These are phyloP conservation scores for Orthosia gracilis DNA, from an alignment of 2,888 invertebrate species.

Conservation along the genomic window DNA sequence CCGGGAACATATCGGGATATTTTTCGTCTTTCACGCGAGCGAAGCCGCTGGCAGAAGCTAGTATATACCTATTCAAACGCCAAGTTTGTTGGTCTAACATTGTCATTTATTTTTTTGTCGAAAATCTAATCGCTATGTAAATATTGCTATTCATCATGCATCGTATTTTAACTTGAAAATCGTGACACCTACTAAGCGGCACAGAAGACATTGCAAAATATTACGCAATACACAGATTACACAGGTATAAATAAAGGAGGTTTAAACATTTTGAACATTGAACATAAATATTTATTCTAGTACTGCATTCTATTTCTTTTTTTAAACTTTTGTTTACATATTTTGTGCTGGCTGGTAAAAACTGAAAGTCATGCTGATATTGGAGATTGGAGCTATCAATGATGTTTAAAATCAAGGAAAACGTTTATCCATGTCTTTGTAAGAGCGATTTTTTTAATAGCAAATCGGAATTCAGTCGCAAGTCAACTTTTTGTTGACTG, in stretches of 20 bases:
- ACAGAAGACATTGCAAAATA: slow-evolving; percentile 34
- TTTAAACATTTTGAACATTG: neutral
- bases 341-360: slow-evolving; percentile 1
- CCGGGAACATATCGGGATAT: no score
- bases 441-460: no score
- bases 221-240: slow-evolving; percentile 37
- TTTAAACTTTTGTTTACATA: slow-evolving; percentile 15
- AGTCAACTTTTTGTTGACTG: no score
- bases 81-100: neutral
- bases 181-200: neutral
- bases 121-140: neutral
- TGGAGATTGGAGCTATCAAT: neutral
- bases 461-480: no score
- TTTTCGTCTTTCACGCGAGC: no score
- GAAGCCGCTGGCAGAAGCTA: no score
- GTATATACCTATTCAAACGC: no score
- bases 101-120: neutral
- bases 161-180: neutral
- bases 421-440: no score
- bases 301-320: slow-evolving; percentile 9
- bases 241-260: neutral
- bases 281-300: slow-evolving; percentile 20
- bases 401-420: no score
- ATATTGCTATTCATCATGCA: slow-evolving; percentile 19
- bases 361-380: slow-evolving; percentile 21